Base-by-base conservation (phyloP, 2,113 vertebrate genomes). In the Lophius piscatorius region DNA sequence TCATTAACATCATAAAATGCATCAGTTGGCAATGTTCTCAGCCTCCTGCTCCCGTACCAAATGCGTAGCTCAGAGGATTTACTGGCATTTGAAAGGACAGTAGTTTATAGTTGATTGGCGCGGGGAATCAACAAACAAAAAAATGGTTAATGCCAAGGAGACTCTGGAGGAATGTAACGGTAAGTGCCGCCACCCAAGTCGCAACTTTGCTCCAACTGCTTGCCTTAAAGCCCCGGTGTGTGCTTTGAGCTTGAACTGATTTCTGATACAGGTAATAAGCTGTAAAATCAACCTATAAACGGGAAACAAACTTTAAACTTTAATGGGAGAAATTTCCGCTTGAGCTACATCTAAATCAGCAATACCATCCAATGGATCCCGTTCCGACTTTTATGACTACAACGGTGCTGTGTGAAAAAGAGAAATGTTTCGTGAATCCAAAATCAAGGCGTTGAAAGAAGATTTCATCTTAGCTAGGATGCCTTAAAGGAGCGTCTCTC, bases 391-490 rank as follows among this genome's bases (percentile, higher is more conserved):
- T n/a, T n/a, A n/a, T n/a, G n/a, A n/a, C 33, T 21, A 35, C 6
- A 38, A 20, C 41, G 39, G 7, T 29, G 17, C 38, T 24, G 45
- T 6, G 39, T 51, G 24, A 41, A 24, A 36, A 21, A 33, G 61
- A 49, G 11, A 34, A 49, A 48, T 52, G 49, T 57, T 69, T 63
- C 36, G 14, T 63, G 29, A 50, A 67, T 59, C 6, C 31, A 69
- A 82, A 81, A 83, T 82, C 57, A 78, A 81, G 68, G 60, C 61
- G 35, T 54, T 76, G 67, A 81, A 82, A 76, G 13, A 68, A 40
- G 42, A 63, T 85, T 86, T 88, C 66, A 88, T 86, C 78, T 76
- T 78, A 85, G 82, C 60, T 83, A 70, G 76, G 73, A 67, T 70
- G 44, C 31, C 56, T 69, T 63, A 67, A 52, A 78, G 69, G 60